phyloP scores from a whole-genome alignment of 2,113 vertebrate species.

The Pholis gunnellus region DNA sequence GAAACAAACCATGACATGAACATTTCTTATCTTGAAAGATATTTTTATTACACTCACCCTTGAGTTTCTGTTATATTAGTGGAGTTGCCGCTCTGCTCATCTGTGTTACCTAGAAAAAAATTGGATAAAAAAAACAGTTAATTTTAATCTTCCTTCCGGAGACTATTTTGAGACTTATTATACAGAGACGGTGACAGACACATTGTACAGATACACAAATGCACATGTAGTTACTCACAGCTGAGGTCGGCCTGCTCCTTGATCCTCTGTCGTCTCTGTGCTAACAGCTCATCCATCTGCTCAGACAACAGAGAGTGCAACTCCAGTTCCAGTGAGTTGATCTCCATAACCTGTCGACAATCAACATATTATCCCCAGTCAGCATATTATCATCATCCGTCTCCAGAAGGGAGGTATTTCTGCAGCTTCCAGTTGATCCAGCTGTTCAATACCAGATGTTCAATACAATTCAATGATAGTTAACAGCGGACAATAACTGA shows the following conservation, averaged over 20 bases:
- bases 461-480: not conserved
- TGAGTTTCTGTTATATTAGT: constrained; percentile 36
- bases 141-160: not conserved
- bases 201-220: not conserved
- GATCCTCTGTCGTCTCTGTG: constrained; percentile 86
- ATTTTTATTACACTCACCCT: constrained; percentile 60
- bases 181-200: not conserved
- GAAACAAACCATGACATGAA: not conserved
- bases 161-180: not conserved
- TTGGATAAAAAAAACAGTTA: constrained; percentile 9
- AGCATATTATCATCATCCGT: not conserved
- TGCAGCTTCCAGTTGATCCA: not conserved
- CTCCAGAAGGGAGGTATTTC: too few relatives aligned
- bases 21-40: not conserved
- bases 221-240: constrained; percentile 78
- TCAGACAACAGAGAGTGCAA: constrained; percentile 85
- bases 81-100: constrained; percentile 50
- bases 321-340: constrained; percentile 89
- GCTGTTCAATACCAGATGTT: not conserved
- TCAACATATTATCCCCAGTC: constrained; percentile 7
- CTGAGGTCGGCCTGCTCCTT: constrained; percentile 84
- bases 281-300: constrained; percentile 77
- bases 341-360: constrained; percentile 82
- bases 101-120: constrained; percentile 60
- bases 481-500: not conserved